Evolutionary conservation across 2,797 vertebrate species (phyloP).

Genomic region (Bradypodion ventrale): DNA sequence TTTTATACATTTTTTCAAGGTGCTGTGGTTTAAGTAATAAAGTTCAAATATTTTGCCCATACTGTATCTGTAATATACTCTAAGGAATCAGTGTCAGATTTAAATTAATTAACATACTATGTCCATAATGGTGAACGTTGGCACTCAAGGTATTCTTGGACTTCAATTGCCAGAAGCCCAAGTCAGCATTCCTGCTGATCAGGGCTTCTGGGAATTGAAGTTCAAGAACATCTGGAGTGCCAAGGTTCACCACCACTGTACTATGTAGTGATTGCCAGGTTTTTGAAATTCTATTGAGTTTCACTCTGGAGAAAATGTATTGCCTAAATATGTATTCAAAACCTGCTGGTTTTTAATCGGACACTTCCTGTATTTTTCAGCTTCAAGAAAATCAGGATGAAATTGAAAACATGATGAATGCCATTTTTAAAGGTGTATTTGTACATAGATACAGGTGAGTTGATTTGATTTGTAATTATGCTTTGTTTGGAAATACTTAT

Average conservation of each 20-base stretch:
- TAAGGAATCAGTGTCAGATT: background rate
- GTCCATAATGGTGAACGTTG: no score
- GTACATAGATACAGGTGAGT: constrained; percentile 97
- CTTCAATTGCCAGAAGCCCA: no score
- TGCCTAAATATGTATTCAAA: background rate
- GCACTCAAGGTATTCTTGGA: no score
- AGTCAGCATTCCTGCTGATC: no score
- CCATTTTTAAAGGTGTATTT: constrained; percentile 99
- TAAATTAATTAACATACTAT: no score
- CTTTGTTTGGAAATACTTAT: constrained; percentile 18
- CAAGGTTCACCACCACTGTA: no score
- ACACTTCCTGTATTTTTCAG: constrained; percentile 77
- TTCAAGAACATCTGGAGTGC: no score
- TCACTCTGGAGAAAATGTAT: background rate
- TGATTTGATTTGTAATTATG: background rate
- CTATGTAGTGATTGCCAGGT: background rate
- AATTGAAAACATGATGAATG: constrained; percentile 99
- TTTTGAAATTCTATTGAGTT: background rate
- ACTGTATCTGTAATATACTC: background rate
- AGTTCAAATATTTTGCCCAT: background rate
- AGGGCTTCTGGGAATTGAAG: no score
- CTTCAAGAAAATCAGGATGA: constrained; percentile 99
- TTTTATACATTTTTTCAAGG: background rate
- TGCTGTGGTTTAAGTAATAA: background rate
- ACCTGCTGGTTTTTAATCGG: constrained; percentile 10